Evolutionary conservation across 2,888 invertebrate species (phyloP).

Genomic region (Agonum fuliginosum): DNA sequence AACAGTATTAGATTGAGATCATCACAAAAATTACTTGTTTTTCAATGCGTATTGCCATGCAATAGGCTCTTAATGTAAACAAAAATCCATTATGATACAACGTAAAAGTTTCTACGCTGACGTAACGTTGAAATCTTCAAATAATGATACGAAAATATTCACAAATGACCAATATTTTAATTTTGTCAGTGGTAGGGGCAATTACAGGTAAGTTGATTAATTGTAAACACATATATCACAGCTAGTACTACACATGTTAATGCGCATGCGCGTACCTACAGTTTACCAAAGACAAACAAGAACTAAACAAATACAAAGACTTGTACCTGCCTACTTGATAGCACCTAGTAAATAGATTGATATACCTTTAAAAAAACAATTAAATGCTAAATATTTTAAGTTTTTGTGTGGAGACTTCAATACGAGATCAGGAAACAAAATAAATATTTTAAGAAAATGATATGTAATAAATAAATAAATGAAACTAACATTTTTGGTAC

Average conservation of each 20-base stretch:
- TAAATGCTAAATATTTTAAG: background rate
- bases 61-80: no score
- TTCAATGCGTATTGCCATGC: no score
- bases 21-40: no score
- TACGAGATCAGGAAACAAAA: background rate
- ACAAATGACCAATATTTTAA: background rate
- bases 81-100: no score
- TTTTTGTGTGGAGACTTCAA: conserved; percentile 16
- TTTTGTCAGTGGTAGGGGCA: background rate
- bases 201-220: conserved; percentile 47
- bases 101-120: background rate
- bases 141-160: background rate
- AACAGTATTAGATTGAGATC: no score
- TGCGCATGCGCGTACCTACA: background rate
- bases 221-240: conserved; percentile 38
- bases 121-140: background rate
- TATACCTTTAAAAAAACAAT: background rate
- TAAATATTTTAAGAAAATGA: background rate
- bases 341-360: conserved; percentile 15
- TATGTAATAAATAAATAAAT: no score
- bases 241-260: conserved; percentile 41
- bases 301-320: conserved; percentile 27
- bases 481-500: no score
- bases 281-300: conserved; percentile 40
- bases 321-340: conserved; percentile 27